Evolutionary conservation across 2,888 invertebrate species (phyloP), one percentile per base, ranked within the genome.

Genomic region (Athripsodes cinereus): DNA sequence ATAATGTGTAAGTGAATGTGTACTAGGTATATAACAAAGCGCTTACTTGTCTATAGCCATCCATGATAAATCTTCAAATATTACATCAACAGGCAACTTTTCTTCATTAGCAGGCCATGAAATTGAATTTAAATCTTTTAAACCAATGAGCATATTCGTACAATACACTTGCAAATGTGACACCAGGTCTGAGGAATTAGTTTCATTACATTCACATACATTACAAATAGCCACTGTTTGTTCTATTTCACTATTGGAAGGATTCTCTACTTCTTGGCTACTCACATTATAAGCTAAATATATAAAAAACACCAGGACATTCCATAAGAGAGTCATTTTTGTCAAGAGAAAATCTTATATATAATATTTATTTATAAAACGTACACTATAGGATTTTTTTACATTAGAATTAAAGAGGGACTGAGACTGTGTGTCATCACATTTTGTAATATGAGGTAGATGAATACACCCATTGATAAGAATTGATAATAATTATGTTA

Each of bases 31-130:
- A n/a, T n/a, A n/a, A n/a, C n/a, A n/a, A n/a, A n/a, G n/a, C n/a
- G n/a, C n/a, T n/a, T 69, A 78, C 78, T 76, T 78, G 69, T 73
- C 74, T 60, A 78, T 67, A 2, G 76, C 76, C 19, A 73, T 69
- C 46, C 77, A 65, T 19, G 73, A 74, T 55, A 78, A 64, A 22
- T 74, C 75, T 64, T 76, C 74, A 49, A 78, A 78, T 1, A 74
- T 68, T 2, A 76, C 78, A 0, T 73, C 69, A 59, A 78, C 74
- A 67, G 73, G 75, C 68, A 76, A 66, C n/a, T 73, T 73, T 54
- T 76, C 75, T 0, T 72, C 70, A 58, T 77, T 76, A 46, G 69
- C 68, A 13, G 78, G 78, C 78, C 78, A 78, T 60, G 70, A 70
- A 44, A 78, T 73, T 10, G 47, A 47, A 20, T 18, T 10, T 2